Evolutionary conservation across 2,113 vertebrate species (phyloP), one percentile per base, ranked within the genome.

Genomic region (Pan paniscus): DNA sequence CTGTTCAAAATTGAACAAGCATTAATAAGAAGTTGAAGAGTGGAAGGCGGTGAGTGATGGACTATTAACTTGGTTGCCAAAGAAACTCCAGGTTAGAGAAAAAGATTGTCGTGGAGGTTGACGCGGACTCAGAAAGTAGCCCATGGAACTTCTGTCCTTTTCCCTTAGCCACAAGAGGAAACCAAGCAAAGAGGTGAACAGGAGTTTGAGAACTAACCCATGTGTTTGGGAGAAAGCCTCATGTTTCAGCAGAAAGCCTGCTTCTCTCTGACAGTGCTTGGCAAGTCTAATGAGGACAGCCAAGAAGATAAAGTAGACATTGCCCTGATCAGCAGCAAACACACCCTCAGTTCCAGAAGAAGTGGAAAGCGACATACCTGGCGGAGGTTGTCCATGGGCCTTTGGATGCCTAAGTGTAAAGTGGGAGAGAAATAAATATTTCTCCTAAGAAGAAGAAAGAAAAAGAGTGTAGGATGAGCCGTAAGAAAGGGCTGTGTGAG

Each of bases 51-150:
- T 48, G 87, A 92, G 43, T 92, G 93, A 85, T 50, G 68, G 91
- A 90, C 73, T 84, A 61, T 43, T 95, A 79, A 81, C 61, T 87
- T 72, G 84, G 98, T 97, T 97, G 90, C 97, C 96, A 90, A 94
- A 95, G 97, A 86, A 96, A 97, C 68, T 4, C 22, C 80, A 95
- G 75, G 97, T 92, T 96, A 85, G 83, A 35, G 22, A 13, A 57
- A 67, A 86, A 43, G 85, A 61, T 2, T 6, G 52, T 18, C 3
- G 6, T 9, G 48, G 59, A 92, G 75, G 22, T n/a, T 52, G 27
- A 18, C 0, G 8, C 30, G 35, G 78, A 61, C 48, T 68, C 64
- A 4, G 16, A 59, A 93, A 75, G 79, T 30, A 20, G 32, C 52
- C 46, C 40, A 6, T 2, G 12, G 86, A 64, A 61, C 55, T 43